Evolutionary conservation across 35 echinoderm and acorn worm species (phyloP).

Genomic region (Heliocidaris tuberculata): DNA sequence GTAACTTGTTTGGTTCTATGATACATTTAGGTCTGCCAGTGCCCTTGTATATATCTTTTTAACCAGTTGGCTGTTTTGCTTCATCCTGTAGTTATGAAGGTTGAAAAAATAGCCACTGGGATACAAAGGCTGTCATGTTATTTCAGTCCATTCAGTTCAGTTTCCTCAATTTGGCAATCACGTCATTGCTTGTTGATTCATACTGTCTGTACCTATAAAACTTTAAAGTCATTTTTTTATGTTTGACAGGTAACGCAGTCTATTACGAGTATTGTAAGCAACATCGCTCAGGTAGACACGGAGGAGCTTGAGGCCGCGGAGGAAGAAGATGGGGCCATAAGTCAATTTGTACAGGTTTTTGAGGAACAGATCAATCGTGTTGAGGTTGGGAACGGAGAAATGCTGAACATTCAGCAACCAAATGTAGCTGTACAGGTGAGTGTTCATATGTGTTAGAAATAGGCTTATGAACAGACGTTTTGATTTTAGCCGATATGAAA

Average conservation of each 20-base stretch:
- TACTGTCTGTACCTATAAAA: too few relatives aligned
- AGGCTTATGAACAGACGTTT: neutral
- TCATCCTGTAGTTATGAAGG: too few relatives aligned
- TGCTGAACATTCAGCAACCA: constrained; percentile 15
- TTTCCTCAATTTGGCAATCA: too few relatives aligned
- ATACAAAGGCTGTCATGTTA: too few relatives aligned
- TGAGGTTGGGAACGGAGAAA: neutral
- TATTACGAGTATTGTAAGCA: neutral
- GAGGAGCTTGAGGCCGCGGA: neutral
- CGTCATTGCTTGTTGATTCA: too few relatives aligned
- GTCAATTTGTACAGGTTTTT: neutral
- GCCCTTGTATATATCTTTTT: too few relatives aligned
- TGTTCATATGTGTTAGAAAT: neutral
- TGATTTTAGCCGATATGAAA: neutral
- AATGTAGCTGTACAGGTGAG: constrained; percentile 6
- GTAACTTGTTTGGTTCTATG: too few relatives aligned
- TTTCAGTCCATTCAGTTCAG: too few relatives aligned
- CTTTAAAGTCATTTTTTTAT: too few relatives aligned
- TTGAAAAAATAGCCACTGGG: too few relatives aligned
- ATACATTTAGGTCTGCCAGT: too few relatives aligned
- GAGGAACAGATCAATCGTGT: neutral
- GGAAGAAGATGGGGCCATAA: neutral
- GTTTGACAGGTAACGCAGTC: neutral
- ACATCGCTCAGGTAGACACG: neutral
- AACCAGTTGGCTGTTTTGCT: too few relatives aligned